These are phyloP conservation scores for Dissostichus mawsoni DNA, from an alignment of 2,113 vertebrate genomes.

Conservation along the genomic window DNA sequence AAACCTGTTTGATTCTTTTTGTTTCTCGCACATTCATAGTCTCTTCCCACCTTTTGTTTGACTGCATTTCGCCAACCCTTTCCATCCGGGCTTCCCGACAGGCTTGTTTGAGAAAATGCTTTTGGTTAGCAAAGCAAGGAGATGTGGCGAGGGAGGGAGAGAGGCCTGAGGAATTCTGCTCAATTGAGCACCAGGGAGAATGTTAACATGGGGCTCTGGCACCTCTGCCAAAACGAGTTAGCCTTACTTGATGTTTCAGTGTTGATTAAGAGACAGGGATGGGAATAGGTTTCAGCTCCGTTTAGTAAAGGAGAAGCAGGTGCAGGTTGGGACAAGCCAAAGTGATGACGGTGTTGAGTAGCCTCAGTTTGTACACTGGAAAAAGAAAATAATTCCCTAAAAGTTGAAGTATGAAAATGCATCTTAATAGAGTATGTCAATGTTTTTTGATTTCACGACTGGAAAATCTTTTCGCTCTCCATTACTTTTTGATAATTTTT, in stretches of 20 bases:
- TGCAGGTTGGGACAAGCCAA: conserved; percentile 57
- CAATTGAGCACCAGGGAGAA: conserved; percentile 58
- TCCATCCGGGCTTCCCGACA: not conserved
- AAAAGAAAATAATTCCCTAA: conserved; percentile 15
- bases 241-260: conserved; percentile 72
- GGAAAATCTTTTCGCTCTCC: not conserved
- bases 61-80: conserved; percentile 31
- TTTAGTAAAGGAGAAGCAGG: conserved; percentile 66
- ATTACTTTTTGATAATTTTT: not conserved
- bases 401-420: not conserved
- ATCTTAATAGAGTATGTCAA: not conserved
- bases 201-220: conserved; percentile 67
- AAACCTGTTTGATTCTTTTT: not conserved
- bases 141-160: conserved; percentile 20
- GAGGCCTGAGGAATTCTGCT: conserved; percentile 60
- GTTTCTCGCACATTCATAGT: not conserved
- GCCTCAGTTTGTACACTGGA: conserved; percentile 42
- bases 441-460: not conserved
- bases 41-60: conserved; percentile 28
- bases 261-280: conserved; percentile 76
- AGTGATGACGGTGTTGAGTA: conserved; percentile 51
- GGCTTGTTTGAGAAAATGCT: conserved; percentile 51
- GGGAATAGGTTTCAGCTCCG: conserved; percentile 71
- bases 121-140: conserved; percentile 49
- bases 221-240: conserved; percentile 76